Percentiles rank a stretch among this genome's conserved stretches.
Conservation (phyloP, 2,113 vertebrate genomes). For the Thalassarche chlororhynchos region DNA sequence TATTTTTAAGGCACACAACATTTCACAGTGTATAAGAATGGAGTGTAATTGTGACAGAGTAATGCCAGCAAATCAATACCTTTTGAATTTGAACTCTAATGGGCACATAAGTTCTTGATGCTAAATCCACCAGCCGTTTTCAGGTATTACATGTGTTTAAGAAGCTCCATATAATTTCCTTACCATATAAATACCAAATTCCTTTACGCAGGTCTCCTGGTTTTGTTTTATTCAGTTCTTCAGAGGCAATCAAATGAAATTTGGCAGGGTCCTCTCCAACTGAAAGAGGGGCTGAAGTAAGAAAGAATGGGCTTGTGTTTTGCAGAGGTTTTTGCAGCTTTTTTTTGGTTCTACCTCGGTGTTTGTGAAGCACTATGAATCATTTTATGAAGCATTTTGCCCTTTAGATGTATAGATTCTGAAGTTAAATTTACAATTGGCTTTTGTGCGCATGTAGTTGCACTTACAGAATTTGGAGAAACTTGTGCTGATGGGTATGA, state of each 20-base stretch:
- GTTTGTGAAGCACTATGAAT: not conserved
- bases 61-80: not conserved
- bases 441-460: not conserved
- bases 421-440: not conserved
- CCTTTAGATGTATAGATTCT: not conserved
- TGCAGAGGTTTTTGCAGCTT: not conserved
- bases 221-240: conserved; percentile 2
- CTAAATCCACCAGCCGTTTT: not conserved
- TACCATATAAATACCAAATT: not conserved
- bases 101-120: not conserved
- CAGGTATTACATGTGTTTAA: not conserved
- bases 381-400: not conserved
- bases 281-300: not conserved
- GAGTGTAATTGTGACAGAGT: not conserved
- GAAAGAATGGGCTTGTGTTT: not conserved
- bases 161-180: not conserved
- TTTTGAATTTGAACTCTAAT: not conserved
- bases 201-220: not conserved
- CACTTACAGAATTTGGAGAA: not conserved
- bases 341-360: not conserved
- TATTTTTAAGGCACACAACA: not conserved
- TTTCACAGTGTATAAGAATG: not conserved
- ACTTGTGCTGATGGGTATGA: not conserved
- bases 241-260: not conserved
- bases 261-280: not conserved